phyloP scores from a whole-genome alignment of 2,888 invertebrate species.

The Nezara viridula region DNA sequence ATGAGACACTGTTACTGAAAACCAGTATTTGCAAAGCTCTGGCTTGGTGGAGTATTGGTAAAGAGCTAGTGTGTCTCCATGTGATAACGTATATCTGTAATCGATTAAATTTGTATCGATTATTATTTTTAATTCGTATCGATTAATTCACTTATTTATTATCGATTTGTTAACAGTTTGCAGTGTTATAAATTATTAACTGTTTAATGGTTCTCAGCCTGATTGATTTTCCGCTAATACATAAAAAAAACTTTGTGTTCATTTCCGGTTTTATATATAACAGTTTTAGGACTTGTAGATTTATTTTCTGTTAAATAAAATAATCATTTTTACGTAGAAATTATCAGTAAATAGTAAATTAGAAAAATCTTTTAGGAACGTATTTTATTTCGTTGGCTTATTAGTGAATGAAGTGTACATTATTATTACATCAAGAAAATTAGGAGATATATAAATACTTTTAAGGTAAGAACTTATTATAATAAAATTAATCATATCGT shows the following conservation, averaged over 20 bases:
- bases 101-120: background rate
- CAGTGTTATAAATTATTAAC: no score
- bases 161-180: no score
- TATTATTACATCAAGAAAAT: background rate
- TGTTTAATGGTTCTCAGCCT: background rate
- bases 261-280: background rate
- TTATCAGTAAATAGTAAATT: background rate
- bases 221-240: background rate
- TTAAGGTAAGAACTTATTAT: background rate
- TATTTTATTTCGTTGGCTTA: background rate
- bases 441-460: background rate
- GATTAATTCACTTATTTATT: no score
- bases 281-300: background rate
- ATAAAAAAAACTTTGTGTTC: background rate
- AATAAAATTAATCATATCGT: background rate
- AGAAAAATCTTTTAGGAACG: background rate
- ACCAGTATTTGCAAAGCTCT: conserved; percentile 30
- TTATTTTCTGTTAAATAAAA: background rate
- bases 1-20: background rate
- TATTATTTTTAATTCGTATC: background rate
- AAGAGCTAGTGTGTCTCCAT: background rate
- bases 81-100: background rate
- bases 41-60: background rate
- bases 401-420: background rate
- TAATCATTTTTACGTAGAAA: background rate